phyloP scores from a whole-genome alignment of 1,140 invertebrate species.

The Metaphire vulgaris region DNA sequence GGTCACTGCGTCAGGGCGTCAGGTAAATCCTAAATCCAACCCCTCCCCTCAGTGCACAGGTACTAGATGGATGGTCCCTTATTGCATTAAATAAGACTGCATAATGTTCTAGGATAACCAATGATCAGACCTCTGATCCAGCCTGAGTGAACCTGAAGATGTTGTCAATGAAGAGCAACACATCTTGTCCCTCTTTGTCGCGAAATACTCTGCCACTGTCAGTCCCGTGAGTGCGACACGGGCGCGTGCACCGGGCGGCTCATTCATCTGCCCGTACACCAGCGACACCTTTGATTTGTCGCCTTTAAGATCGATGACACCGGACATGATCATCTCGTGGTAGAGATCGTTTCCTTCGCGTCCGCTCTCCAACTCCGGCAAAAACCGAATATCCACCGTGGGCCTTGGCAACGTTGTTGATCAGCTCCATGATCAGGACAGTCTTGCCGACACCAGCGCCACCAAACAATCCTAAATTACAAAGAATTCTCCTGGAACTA shows the following conservation, averaged over 20 bases:
- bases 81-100: too few relatives aligned
- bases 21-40: too few relatives aligned
- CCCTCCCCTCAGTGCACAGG: too few relatives aligned
- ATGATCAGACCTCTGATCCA: constrained; percentile 95
- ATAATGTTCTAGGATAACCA: too few relatives aligned
- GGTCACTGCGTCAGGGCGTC: too few relatives aligned
- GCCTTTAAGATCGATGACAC: constrained; percentile 78
- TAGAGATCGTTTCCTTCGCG: constrained; percentile 99
- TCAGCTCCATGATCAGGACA: constrained; percentile 99
- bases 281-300: constrained; percentile 75
- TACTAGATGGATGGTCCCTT: too few relatives aligned
- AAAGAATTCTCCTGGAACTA: too few relatives aligned
- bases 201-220: constrained; percentile 94
- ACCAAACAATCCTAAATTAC: constrained; percentile 87
- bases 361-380: constrained; percentile 96
- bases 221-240: constrained; percentile 93
- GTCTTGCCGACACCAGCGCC: constrained; percentile 99
- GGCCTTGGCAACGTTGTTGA: constrained; percentile 99
- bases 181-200: constrained; percentile 97
- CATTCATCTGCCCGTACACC: constrained; percentile 99
- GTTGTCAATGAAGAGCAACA: constrained; percentile 99
- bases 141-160: constrained; percentile 99
- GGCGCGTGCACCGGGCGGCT: constrained; percentile 95
- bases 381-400: constrained; percentile 99
- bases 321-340: constrained; percentile 98